Conservation (phyloP, 2,888 invertebrate genomes). For the Scaptomyza tumidula region DNA sequence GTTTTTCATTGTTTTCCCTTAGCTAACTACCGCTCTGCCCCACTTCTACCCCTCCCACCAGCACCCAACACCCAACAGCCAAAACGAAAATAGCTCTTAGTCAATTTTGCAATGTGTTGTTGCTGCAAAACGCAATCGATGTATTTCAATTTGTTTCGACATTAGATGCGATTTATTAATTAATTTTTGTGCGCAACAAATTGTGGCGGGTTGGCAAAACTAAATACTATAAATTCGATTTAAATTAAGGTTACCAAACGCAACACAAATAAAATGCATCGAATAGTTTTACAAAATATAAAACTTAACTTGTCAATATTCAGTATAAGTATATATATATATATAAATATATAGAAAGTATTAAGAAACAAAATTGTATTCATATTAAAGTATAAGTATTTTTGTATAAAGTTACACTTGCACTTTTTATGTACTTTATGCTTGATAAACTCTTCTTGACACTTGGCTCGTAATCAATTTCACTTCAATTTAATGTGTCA, state of each 20-base stretch:
- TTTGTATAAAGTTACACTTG: neutral
- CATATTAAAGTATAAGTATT: neutral
- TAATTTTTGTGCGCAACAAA: conserved; percentile 50
- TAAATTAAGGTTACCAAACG: conserved; percentile 7
- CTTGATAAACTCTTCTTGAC: neutral
- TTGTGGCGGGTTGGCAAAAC: conserved; percentile 4
- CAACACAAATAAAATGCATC: neutral
- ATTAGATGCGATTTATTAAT: conserved; percentile 74
- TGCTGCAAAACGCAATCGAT: conserved; percentile 66
- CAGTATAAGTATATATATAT: too few relatives aligned
- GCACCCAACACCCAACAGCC: neutral
- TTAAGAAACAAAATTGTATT: neutral
- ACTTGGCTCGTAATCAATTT: conserved; percentile 16
- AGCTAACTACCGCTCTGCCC: neutral
- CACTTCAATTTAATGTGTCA: conserved; percentile 12
- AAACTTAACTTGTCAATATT: too few relatives aligned
- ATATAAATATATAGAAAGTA: too few relatives aligned
- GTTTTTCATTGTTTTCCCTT: conserved; percentile 28
- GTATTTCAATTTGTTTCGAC: conserved; percentile 59
- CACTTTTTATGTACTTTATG: neutral
- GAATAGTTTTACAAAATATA: neutral
- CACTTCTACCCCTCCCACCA: too few relatives aligned
- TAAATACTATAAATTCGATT: conserved; percentile 29
- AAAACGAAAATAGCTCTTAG: conserved; percentile 33
- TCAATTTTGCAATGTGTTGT: conserved; percentile 42